Conservation (phyloP, 1,140 invertebrate genomes). For the Asbolus verrucosus region DNA sequence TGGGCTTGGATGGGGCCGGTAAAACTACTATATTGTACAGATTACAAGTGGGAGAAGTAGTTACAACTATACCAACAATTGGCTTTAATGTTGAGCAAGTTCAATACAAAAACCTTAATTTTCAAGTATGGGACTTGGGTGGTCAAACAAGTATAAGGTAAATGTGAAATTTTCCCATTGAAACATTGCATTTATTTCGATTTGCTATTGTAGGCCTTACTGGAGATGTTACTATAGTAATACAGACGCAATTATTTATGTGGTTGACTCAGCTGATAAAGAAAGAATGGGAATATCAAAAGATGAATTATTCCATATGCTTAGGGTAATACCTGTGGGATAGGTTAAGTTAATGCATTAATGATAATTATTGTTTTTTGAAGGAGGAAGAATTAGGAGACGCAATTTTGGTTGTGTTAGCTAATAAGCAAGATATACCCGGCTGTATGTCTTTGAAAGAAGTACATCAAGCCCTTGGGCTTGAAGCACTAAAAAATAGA, state of each 20-base stretch:
- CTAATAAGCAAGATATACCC: slow-evolving; percentile 99
- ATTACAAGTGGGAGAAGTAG: slow-evolving; percentile 98
- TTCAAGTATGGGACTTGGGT: slow-evolving; percentile 98
- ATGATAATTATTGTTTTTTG: slow-evolving; percentile 2
- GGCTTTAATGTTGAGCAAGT: slow-evolving; percentile 99
- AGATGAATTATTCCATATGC: slow-evolving; percentile 97
- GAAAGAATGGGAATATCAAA: slow-evolving; percentile 99
- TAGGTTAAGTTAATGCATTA: background rate
- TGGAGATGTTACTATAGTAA: slow-evolving; percentile 99
- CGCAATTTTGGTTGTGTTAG: slow-evolving; percentile 94
- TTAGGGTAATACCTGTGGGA: slow-evolving; percentile 73
- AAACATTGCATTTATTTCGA: background rate
- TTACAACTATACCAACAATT: slow-evolving; percentile 99
- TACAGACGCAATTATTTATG: slow-evolving; percentile 99
- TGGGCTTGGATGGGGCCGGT: slow-evolving; percentile 97
- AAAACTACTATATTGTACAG: slow-evolving; percentile 99
- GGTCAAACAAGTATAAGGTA: slow-evolving; percentile 93
- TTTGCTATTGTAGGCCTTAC: slow-evolving; percentile 85
- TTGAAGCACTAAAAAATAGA: slow-evolving; percentile 94
- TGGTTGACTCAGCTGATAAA: slow-evolving; percentile 98
- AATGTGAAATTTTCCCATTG: background rate
- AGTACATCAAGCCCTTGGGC: slow-evolving; percentile 95
- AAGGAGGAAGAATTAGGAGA: slow-evolving; percentile 98
- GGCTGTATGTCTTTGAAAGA: slow-evolving; percentile 96
- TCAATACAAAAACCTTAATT: slow-evolving; percentile 95